phyloP scores from a whole-genome alignment of 2,888 invertebrate genomes.

The Eristalis arbustorum region DNA sequence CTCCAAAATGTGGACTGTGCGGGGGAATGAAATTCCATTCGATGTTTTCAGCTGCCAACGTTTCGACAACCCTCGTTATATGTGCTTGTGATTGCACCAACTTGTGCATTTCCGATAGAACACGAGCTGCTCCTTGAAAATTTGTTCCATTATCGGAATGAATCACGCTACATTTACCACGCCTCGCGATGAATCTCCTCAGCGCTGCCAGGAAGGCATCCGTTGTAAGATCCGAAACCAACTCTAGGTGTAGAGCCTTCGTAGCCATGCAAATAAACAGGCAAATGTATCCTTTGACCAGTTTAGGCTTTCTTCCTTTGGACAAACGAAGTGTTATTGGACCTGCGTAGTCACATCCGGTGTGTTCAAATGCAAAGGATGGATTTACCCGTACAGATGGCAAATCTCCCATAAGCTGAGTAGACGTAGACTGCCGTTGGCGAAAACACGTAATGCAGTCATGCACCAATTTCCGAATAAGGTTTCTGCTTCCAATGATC shows the following conservation, averaged over 20 bases:
- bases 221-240: conserved; percentile 1
- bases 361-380: too few relatives aligned
- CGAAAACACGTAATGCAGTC: too few relatives aligned
- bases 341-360: too few relatives aligned
- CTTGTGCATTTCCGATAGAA: conserved; percentile 14
- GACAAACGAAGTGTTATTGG: too few relatives aligned
- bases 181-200: not conserved
- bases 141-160: conserved; percentile 34
- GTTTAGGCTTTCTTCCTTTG: conserved; percentile 10
- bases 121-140: conserved; percentile 13
- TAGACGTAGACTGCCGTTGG: too few relatives aligned
- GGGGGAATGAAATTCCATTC: conserved; percentile 17
- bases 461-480: too few relatives aligned
- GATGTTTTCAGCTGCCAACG: not conserved
- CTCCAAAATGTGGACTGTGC: conserved; percentile 2
- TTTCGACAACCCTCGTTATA: too few relatives aligned
- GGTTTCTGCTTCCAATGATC: conserved; percentile 14
- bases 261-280: conserved; percentile 24
- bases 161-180: conserved; percentile 29
- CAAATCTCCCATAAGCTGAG: too few relatives aligned
- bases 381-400: too few relatives aligned
- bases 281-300: conserved; percentile 17
- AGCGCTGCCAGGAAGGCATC: too few relatives aligned
- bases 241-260: conserved; percentile 10
- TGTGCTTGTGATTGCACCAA: conserved; percentile 2